Conservation (phyloP, 2,888 invertebrate genomes). For the Junonia oenone region DNA sequence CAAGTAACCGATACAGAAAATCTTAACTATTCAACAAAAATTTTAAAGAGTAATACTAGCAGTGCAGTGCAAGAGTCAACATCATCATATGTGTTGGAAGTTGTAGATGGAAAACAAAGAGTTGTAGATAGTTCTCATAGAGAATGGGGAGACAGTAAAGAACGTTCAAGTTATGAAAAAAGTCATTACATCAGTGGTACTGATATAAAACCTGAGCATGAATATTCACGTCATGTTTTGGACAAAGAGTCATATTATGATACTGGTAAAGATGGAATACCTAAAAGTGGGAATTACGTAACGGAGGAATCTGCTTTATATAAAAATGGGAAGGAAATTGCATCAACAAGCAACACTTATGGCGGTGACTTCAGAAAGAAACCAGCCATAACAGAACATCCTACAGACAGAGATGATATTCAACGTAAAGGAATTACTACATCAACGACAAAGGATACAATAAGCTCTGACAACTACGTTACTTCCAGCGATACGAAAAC, state of each 20-base stretch:
- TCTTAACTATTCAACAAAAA: conserved; percentile 67
- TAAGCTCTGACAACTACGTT: conserved; percentile 44
- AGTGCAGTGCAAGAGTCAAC: conserved; percentile 81
- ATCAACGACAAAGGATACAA: conserved; percentile 42
- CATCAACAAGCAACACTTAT: conserved; percentile 65
- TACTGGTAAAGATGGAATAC: conserved; percentile 76
- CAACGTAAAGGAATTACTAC: conserved; percentile 46
- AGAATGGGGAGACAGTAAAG: conserved; percentile 78
- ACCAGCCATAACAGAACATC: conserved; percentile 59
- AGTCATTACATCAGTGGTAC: conserved; percentile 77
- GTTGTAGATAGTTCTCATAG: conserved; percentile 79
- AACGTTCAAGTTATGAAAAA: conserved; percentile 72
- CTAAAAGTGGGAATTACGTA: conserved; percentile 61
- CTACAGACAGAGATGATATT: conserved; percentile 45
- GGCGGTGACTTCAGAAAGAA: conserved; percentile 67
- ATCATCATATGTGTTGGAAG: conserved; percentile 82
- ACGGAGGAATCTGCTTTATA: conserved; percentile 64
- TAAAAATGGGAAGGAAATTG: conserved; percentile 69
- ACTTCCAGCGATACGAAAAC: conserved; percentile 48
- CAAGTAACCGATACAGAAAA: conserved; percentile 58
- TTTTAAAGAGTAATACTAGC: conserved; percentile 77
- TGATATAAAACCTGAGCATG: conserved; percentile 76
- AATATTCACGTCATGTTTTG: conserved; percentile 75
- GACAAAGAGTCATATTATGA: conserved; percentile 80
- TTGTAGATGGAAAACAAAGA: conserved; percentile 81